A percentile compares a stretch with the other conserved stretches of the same genome.
These are phyloP conservation scores for Lasioglossum morio DNA, from an alignment of 2,888 invertebrate species.

Conservation along the genomic window DNA sequence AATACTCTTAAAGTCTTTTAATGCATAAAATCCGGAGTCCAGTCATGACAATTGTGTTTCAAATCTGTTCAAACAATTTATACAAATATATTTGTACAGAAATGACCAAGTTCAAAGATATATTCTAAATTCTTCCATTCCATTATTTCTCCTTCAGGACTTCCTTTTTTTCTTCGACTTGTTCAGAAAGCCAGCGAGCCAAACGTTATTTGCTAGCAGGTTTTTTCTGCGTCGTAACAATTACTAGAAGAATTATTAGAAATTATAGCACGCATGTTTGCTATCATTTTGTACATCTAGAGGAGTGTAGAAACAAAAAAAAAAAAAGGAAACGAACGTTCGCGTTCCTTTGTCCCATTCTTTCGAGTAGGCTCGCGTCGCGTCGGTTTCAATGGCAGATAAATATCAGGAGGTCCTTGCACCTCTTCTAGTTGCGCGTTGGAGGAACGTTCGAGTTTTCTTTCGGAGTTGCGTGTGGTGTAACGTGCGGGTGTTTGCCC, in stretches of 20 bases:
- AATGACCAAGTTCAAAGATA: no score
- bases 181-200: background rate
- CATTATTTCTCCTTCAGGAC: background rate
- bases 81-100: no score
- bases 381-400: slow-evolving; percentile 57
- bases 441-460: slow-evolving; percentile 54
- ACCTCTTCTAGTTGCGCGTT: slow-evolving; percentile 34
- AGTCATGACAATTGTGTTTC: no score
- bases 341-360: slow-evolving; percentile 18
- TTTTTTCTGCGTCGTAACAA: background rate
- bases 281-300: background rate
- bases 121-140: background rate
- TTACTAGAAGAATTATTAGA: background rate
- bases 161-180: background rate
- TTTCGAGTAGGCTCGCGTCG: slow-evolving; percentile 25
- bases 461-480: slow-evolving; percentile 53
- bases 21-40: no score
- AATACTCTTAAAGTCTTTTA: no score
- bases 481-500: slow-evolving; percentile 76
- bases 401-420: slow-evolving; percentile 60
- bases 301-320: background rate
- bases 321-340: background rate
- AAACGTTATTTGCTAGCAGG: background rate
- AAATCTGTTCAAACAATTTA: no score
- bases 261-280: background rate